Evolutionary conservation across 2,113 vertebrate species (phyloP).

Genomic region (Trinectes maculatus): DNA sequence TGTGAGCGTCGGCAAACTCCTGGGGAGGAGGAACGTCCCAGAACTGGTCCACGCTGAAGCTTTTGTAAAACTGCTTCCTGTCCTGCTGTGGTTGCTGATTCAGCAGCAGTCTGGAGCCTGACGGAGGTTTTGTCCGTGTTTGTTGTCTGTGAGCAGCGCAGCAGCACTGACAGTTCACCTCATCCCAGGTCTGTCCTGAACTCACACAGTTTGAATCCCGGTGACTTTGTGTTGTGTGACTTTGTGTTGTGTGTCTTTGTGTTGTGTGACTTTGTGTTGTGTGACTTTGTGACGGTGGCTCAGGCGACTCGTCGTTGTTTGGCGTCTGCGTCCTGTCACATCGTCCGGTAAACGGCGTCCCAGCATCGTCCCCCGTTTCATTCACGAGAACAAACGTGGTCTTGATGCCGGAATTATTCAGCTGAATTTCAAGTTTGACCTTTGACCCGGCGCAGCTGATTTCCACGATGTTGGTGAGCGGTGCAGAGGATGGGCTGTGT

Average conservation of each 20-base stretch:
- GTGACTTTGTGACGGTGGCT: neutral
- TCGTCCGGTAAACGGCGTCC: constrained; percentile 33
- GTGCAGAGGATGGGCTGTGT: constrained; percentile 6
- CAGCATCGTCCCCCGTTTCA: constrained; percentile 54
- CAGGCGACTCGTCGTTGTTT: constrained; percentile 47
- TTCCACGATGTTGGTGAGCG: constrained; percentile 72
- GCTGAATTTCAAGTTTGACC: constrained; percentile 81
- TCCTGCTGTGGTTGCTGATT: constrained; percentile 54
- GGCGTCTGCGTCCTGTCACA: constrained; percentile 24
- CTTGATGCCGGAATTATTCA: constrained; percentile 51
- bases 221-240: too few relatives aligned
- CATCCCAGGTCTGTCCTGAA: constrained; percentile 57
- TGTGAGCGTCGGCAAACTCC: constrained; percentile 75
- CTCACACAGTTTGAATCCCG: constrained; percentile 69
- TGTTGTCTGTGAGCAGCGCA: constrained; percentile 49
- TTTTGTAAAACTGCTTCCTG: constrained; percentile 28
- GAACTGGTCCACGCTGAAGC: constrained; percentile 42
- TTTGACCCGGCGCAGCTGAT: constrained; percentile 72
- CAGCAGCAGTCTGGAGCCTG: constrained; percentile 47
- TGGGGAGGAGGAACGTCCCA: constrained; percentile 73
- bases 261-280: too few relatives aligned
- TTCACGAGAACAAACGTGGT: constrained; percentile 58
- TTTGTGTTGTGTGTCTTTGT: too few relatives aligned
- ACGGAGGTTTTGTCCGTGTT: constrained; percentile 41
- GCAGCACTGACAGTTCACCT: constrained; percentile 40